Percentiles rank a stretch among this genome's conserved stretches.
These are phyloP conservation scores for Embiotoca jacksoni DNA, from an alignment of 2,113 vertebrate species.

Conservation along the genomic window DNA sequence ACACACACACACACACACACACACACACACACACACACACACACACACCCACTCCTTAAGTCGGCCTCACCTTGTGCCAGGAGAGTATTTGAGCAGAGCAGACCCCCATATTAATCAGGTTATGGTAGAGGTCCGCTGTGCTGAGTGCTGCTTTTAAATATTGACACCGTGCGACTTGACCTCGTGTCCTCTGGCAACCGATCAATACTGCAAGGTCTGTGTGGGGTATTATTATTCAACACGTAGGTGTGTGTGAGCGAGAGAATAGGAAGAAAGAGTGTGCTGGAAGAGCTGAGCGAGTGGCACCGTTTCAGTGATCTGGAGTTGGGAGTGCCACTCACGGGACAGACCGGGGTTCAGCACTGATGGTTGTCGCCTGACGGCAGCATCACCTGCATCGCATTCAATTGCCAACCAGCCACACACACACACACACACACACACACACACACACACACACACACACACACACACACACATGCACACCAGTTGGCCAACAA, in stretches of 20 bases:
- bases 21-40: no score
- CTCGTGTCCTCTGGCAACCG: slow-evolving; percentile 70
- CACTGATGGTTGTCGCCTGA: slow-evolving; percentile 29
- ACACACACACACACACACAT: no score
- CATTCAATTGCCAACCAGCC: not conserved
- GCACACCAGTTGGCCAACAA: not conserved
- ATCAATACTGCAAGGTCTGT: slow-evolving; percentile 73
- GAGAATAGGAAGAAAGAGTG: not conserved
- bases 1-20: no score
- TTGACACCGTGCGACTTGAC: slow-evolving; percentile 75
- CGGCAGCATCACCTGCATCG: slow-evolving; percentile 4
- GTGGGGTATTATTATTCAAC: slow-evolving; percentile 65
- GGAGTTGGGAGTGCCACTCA: slow-evolving; percentile 3
- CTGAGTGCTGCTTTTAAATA: slow-evolving; percentile 76
- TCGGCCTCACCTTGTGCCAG: slow-evolving; percentile 45
- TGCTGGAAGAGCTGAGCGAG: slow-evolving; percentile 34
- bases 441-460: no score
- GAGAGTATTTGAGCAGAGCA: slow-evolving; percentile 48
- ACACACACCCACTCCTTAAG: slow-evolving; percentile 2
- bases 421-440: not conserved
- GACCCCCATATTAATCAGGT: slow-evolving; percentile 77
- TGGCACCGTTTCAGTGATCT: slow-evolving; percentile 28
- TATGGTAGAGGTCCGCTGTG: slow-evolving; percentile 66
- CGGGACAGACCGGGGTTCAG: slow-evolving; percentile 14
- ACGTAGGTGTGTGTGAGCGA: slow-evolving; percentile 17